A percentile compares a stretch with the other conserved stretches of the same genome.
Conservation (phyloP, 23 tunicate species). For the Styela plicata region DNA sequence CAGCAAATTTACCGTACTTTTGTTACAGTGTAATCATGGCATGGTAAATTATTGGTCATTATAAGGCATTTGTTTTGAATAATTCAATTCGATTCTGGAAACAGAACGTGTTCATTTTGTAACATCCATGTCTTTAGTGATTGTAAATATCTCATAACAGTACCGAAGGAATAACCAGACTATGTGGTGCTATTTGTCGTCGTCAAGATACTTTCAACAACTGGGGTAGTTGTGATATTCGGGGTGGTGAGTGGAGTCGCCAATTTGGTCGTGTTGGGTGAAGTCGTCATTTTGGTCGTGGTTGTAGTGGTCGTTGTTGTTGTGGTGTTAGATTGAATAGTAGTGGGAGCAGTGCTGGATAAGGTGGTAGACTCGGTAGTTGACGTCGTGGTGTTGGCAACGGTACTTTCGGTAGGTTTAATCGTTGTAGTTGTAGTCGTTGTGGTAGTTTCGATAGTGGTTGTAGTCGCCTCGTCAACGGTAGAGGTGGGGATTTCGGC, state of each 20-base stretch:
- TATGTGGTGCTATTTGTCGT: no score
- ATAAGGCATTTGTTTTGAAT: no score
- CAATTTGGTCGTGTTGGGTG: conserved; percentile 2
- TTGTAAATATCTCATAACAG: no score
- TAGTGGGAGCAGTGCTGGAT: no score
- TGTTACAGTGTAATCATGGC: no score
- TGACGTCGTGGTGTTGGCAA: not conserved
- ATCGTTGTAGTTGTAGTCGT: conserved; percentile 3
- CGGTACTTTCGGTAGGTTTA: not conserved
- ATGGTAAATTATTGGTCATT: no score
- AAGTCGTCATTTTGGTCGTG: not conserved
- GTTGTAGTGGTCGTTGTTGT: not conserved
- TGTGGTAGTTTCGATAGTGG: not conserved
- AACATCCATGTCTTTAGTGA: no score
- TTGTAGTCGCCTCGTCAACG: not conserved
- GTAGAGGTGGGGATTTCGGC: not conserved
- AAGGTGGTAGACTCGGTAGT: not conserved
- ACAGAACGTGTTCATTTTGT: no score
- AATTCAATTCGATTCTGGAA: no score
- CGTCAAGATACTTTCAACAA: no score
- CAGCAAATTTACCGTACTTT: no score
- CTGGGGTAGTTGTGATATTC: not conserved
- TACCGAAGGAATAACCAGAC: no score
- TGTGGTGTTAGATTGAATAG: not conserved
- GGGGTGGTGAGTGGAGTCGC: conserved; percentile 6